Percentiles rank a stretch among this genome's conserved stretches.
These are phyloP conservation scores for Anomalospiza imberbis DNA, from an alignment of 2,797 vertebrate species.

Conservation along the genomic window DNA sequence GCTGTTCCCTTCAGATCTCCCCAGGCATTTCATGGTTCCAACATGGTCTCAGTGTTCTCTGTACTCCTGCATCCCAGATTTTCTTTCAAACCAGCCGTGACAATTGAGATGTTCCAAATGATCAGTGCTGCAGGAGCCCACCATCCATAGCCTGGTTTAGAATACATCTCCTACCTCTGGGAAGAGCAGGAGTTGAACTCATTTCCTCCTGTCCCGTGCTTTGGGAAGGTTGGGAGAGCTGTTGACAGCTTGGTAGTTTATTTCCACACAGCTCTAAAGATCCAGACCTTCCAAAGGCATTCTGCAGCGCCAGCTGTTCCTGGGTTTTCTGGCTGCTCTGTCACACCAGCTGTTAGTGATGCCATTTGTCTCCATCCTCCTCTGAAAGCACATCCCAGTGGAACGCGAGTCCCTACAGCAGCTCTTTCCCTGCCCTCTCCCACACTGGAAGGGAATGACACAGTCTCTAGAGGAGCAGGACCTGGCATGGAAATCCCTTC, in stretches of 20 bases:
- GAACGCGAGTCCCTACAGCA: accelerated
- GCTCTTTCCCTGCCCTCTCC: neutral
- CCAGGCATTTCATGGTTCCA: neutral
- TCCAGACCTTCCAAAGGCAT: neutral
- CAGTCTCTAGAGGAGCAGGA: neutral
- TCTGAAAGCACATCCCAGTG: neutral
- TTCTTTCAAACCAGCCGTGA: neutral
- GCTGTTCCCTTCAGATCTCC: neutral
- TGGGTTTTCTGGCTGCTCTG: neutral
- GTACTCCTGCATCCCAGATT: neutral
- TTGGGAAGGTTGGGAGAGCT: neutral
- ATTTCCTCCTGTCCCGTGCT: neutral
- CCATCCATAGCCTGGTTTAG: accelerated
- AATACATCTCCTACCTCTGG: neutral
- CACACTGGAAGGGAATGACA: accelerated
- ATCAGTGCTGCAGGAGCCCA: neutral
- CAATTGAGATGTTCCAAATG: neutral
- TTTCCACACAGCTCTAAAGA: neutral
- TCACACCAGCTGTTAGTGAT: neutral
- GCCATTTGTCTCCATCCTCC: neutral
- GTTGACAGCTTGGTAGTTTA: neutral
- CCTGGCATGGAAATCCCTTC: neutral
- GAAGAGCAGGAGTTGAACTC: neutral
- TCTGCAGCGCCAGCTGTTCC: neutral
- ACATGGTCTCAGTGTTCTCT: neutral